These are phyloP conservation scores for Lacerta agilis DNA, from an alignment of 2,797 vertebrate species.

Conservation along the genomic window DNA sequence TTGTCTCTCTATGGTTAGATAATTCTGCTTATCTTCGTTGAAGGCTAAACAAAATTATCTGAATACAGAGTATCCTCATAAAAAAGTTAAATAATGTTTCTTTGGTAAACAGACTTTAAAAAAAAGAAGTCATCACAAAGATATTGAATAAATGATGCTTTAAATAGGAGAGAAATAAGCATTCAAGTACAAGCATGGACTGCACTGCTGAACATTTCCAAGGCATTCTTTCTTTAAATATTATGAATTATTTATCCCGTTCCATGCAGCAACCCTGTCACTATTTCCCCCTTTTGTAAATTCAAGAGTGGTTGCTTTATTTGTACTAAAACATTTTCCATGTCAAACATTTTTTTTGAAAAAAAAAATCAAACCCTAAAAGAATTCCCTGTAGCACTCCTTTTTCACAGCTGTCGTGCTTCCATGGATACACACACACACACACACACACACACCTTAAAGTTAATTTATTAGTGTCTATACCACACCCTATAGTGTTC, in stretches of 20 bases:
- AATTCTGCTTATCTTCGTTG: slow-evolving; percentile 71
- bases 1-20: slow-evolving; percentile 71
- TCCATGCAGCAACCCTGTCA: slow-evolving; percentile 82
- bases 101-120: slow-evolving; percentile 65
- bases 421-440: slow-evolving; percentile 73
- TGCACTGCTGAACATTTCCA: slow-evolving; percentile 77
- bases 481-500: slow-evolving; percentile 86
- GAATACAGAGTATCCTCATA: slow-evolving; percentile 75
- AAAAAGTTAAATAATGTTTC: slow-evolving; percentile 77
- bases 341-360: slow-evolving; percentile 88
- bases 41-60: slow-evolving; percentile 78
- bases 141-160: slow-evolving; percentile 82
- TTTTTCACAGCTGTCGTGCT: slow-evolving; percentile 94
- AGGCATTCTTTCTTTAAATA: slow-evolving; percentile 85
- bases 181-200: slow-evolving; percentile 75
- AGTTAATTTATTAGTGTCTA: slow-evolving; percentile 90
- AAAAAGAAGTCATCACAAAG: slow-evolving; percentile 64
- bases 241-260: slow-evolving; percentile 94
- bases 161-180: slow-evolving; percentile 73
- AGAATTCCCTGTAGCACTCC: slow-evolving; percentile 91
- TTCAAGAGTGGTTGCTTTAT: slow-evolving; percentile 95
- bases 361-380: slow-evolving; percentile 86
- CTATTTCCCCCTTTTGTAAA: slow-evolving; percentile 78
- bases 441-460: slow-evolving; percentile 82
- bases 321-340: slow-evolving; percentile 95